Conservation (phyloP, 2,113 vertebrate species). For the Lagopus leucura region DNA sequence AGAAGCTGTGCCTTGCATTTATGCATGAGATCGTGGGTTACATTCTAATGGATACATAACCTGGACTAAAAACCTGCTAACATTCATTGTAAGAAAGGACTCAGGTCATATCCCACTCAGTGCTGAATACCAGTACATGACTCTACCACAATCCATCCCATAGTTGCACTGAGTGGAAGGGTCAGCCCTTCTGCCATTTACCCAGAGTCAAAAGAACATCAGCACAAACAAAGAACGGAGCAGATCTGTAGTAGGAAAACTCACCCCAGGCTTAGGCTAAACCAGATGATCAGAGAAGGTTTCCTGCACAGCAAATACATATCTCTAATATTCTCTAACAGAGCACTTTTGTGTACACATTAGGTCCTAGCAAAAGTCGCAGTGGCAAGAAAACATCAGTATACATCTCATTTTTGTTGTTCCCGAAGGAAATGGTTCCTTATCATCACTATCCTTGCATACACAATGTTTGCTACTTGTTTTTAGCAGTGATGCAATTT, state of each 20-base stretch:
- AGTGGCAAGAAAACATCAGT: neutral
- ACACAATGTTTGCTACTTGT: slow-evolving; percentile 7
- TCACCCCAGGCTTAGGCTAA: neutral
- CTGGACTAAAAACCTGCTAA: neutral
- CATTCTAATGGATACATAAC: neutral
- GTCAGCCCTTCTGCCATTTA: neutral
- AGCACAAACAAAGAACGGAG: neutral
- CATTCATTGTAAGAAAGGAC: neutral
- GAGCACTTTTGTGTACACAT: accelerated
- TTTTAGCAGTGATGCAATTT: slow-evolving; percentile 27
- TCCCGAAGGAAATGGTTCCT: neutral
- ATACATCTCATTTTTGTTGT: neutral
- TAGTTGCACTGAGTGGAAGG: neutral
- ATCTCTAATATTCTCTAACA: neutral
- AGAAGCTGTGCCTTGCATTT: neutral
- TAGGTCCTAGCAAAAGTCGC: neutral
- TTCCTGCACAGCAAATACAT: neutral
- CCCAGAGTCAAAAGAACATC: neutral
- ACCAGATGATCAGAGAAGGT: neutral
- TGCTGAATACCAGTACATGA: too few species aligned
- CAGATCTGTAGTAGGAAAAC: neutral
- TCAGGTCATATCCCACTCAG: neutral
- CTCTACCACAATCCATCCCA: neutral
- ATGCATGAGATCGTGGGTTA: neutral
- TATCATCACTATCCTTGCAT: slow-evolving; percentile 3